A percentile compares a stretch with the other conserved stretches of the same genome.
Conservation (phyloP, 35 echinoderm and acorn worm genomes). For the Stichopus chloronotus region DNA sequence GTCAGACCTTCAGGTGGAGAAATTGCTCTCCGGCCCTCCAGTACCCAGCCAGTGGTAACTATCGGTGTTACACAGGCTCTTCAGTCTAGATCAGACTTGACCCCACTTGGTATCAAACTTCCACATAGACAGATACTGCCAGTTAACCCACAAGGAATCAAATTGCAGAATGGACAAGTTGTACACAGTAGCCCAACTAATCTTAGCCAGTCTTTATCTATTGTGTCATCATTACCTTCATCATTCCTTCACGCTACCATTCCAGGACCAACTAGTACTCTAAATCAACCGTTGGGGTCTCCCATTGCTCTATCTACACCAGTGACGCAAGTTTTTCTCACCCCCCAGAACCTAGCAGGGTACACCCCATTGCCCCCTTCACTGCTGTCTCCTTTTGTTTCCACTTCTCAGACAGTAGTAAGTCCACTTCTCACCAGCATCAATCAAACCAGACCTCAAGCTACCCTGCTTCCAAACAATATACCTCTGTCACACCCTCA, state of each 20-base stretch:
- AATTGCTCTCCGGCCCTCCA: conserved; percentile 32
- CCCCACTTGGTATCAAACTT: conserved; percentile 24
- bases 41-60: conserved; percentile 69
- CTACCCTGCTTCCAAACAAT: neutral
- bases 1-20: conserved; percentile 8
- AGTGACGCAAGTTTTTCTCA: conserved; percentile 50
- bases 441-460: neutral
- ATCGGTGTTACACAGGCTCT: conserved; percentile 65
- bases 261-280: conserved; percentile 1
- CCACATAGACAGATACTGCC: neutral
- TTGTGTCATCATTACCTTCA: conserved; percentile 31
- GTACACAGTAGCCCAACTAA: neutral
- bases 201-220: conserved; percentile 21
- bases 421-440: conserved; percentile 28
- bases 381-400: neutral
- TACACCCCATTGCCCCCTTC: conserved; percentile 25
- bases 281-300: conserved; percentile 17
- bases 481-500: neutral
- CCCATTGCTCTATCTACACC: conserved; percentile 28
- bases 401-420: neutral
- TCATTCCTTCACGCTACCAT: conserved; percentile 48
- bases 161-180: conserved; percentile 21
- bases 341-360: conserved; percentile 5
- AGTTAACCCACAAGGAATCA: conserved; percentile 30
- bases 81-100: conserved; percentile 44